Base-by-base conservation (phyloP, 2,888 invertebrate genomes). In the Nomada fucata region DNA sequence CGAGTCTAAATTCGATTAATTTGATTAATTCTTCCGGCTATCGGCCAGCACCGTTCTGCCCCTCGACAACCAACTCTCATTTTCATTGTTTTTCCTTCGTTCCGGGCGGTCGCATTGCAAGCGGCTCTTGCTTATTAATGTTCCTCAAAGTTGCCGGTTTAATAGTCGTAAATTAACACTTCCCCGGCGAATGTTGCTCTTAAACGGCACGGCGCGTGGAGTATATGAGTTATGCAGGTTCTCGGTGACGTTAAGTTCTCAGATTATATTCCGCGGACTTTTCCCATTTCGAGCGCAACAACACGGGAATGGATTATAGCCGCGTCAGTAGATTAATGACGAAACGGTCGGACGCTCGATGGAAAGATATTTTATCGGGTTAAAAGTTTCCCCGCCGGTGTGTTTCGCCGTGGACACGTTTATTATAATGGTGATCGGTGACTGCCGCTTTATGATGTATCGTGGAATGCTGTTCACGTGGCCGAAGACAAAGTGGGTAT, bases 81-180 rank as follows among this genome's bases (percentile, higher is more conserved):
- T 36, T 36, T 18, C 18, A 53, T n/a, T n/a, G 52, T 53, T 18
- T 47, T 47, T 47, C 47, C 15, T 13, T 53, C 53, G 13, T 11
- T 53, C 2, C 10, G 18, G 15, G n/a, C 18, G 11, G 57, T 69
- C 18, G 18, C 26, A 4, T 52, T 63, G 10, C 23, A 13, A n/a
- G 4, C 9, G 26, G 57, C n/a, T 2, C 47, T 26, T 10, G 26
- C 26, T 44, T 59, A 20, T 69, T 69, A n/a, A 59, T 18, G n/a
- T 47, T n/a, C 13, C 57, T n/a, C 18, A 15, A 47, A 59, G 29
- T 59, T 57, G 26, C 26, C 36, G 44, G 29, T 69, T 44, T 59
- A 23, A 47, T 26, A 44, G 11, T 29, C 44, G 44, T 59, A 59
- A 70, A 44, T 47, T 13, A 70, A 59, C 70, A 15, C 44, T 60